Evolutionary conservation across 2,113 vertebrate species (phyloP).

Genomic region (Misgurnus anguillicaudatus): DNA sequence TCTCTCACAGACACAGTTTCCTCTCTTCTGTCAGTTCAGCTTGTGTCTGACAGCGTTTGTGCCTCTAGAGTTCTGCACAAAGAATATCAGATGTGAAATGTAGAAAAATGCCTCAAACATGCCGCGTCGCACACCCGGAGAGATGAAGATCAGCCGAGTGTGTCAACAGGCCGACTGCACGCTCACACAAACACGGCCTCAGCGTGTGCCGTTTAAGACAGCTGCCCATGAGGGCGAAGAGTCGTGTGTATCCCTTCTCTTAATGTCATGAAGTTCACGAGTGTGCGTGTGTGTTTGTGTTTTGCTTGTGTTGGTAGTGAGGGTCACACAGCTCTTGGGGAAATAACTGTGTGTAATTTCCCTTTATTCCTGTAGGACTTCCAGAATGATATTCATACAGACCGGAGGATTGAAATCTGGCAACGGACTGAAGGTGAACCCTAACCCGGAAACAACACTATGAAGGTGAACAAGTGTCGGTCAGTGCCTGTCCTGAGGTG

Average conservation of each 20-base stretch:
- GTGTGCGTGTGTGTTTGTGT: conserved; percentile 23
- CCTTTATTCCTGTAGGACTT: conserved; percentile 1
- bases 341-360: conserved; percentile 22
- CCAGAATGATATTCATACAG: background rate
- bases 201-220: conserved; percentile 36
- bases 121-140: conserved; percentile 15
- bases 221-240: conserved; percentile 8
- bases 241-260: conserved; percentile 19
- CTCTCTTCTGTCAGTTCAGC: conserved; percentile 37
- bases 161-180: conserved; percentile 32
- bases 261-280: conserved; percentile 28
- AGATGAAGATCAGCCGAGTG: conserved; percentile 23
- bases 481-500: too few species aligned
- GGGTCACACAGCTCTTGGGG: background rate
- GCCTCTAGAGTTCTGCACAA: conserved; percentile 34
- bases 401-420: too few species aligned
- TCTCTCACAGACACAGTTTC: conserved; percentile 6
- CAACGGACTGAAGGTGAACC: too few species aligned
- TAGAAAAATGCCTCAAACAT: conserved; percentile 26
- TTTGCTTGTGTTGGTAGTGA: background rate
- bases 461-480: too few species aligned
- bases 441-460: too few species aligned
- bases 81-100: conserved; percentile 46
- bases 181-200: background rate
- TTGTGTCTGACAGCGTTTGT: conserved; percentile 38